Evolutionary conservation across 2,888 invertebrate genomes (phyloP).

Genomic region (Azorinus chamasolen): DNA sequence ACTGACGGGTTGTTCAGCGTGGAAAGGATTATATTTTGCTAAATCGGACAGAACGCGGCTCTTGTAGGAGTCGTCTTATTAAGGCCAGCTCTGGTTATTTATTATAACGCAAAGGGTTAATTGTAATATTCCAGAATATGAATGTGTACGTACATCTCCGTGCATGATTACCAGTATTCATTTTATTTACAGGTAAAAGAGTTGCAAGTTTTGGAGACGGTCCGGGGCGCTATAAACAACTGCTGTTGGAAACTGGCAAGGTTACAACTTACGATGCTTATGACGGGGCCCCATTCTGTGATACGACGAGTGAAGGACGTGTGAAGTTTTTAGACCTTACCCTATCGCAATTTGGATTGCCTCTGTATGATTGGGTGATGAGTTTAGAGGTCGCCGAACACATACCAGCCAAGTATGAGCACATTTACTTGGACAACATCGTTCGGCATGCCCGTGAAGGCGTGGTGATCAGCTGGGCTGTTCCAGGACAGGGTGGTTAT

Average conservation of each 20-base stretch:
- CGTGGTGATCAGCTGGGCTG: slow-evolving; percentile 64
- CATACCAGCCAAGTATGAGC: slow-evolving; percentile 57
- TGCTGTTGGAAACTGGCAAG: slow-evolving; percentile 46
- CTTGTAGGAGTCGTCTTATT: no score
- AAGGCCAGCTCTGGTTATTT: no score
- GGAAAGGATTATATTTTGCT: no score
- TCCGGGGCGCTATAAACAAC: slow-evolving; percentile 65
- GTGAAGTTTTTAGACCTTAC: slow-evolving; percentile 68
- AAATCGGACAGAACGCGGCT: no score
- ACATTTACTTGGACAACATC: slow-evolving; percentile 60
- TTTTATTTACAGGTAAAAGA: slow-evolving; percentile 47
- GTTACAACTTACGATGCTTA: slow-evolving; percentile 59
- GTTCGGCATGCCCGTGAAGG: slow-evolving; percentile 63
- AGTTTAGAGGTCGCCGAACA: slow-evolving; percentile 70
- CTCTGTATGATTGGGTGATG: slow-evolving; percentile 70
- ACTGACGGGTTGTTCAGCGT: no score
- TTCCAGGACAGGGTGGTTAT: slow-evolving; percentile 57
- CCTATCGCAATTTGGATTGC: slow-evolving; percentile 67
- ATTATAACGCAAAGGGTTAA: no score
- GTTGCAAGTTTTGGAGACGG: slow-evolving; percentile 69
- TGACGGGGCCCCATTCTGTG: slow-evolving; percentile 64
- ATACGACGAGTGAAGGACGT: slow-evolving; percentile 60
- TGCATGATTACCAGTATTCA: no score
- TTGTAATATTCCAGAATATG: no score
- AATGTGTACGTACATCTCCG: no score